phyloP scores from a whole-genome alignment of 2,113 vertebrate genomes.

The Microtus ochrogaster region DNA sequence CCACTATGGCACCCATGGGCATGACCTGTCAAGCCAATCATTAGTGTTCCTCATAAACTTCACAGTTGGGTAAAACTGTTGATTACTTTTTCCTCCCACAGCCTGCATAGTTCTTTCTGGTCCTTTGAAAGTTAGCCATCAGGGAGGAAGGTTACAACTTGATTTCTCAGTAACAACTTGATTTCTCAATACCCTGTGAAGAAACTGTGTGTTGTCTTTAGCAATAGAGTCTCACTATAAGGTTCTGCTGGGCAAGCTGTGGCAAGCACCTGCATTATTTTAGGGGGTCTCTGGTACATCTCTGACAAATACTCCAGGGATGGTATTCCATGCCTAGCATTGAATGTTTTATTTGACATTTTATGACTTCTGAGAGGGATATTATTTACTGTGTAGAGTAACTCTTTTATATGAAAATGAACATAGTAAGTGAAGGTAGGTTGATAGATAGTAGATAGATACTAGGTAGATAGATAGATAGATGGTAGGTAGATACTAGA shows the following conservation, averaged over 20 bases:
- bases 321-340: background rate
- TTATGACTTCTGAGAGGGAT: background rate
- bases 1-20: background rate
- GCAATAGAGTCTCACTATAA: background rate
- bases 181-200: background rate
- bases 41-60: background rate
- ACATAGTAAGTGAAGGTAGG: background rate
- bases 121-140: background rate
- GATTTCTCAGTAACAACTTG: background rate
- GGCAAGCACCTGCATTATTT: background rate
- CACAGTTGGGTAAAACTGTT: background rate
- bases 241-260: background rate
- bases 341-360: background rate
- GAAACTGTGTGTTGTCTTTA: background rate
- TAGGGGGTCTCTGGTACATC: background rate
- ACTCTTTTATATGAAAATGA: background rate
- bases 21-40: background rate
- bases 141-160: background rate
- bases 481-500: background rate
- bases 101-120: background rate
- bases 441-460: background rate
- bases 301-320: background rate
- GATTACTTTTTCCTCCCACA: background rate
- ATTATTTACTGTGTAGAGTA: background rate
- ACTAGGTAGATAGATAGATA: background rate